Conservation (phyloP, 1,140 invertebrate genomes). For the Heliconius hewitsoni region DNA sequence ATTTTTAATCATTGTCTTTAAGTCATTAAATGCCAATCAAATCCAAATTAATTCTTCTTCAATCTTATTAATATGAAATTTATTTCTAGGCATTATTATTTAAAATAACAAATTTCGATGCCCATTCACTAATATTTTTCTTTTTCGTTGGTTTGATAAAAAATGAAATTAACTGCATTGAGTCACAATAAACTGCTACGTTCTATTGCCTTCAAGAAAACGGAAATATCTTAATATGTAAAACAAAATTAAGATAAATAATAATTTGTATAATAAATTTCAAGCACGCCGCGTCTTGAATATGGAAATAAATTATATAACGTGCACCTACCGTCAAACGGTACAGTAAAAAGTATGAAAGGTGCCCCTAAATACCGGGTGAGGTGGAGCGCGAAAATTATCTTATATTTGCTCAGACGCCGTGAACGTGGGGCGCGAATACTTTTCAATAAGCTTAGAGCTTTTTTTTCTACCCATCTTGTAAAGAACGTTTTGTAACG, state of each 20-base stretch:
- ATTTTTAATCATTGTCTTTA: too few relatives aligned
- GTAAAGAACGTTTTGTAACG: slow-evolving; percentile 62
- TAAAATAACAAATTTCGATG: too few relatives aligned
- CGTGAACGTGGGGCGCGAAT: slow-evolving; percentile 78
- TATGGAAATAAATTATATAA: slow-evolving; percentile 77
- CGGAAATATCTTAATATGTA: neutral
- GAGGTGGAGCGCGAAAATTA: slow-evolving; percentile 77
- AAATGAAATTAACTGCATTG: too few relatives aligned
- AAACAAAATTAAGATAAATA: slow-evolving; percentile 2
- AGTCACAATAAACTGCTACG: too few relatives aligned
- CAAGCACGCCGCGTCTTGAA: slow-evolving; percentile 43
- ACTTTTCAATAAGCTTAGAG: slow-evolving; percentile 81
- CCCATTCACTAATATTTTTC: too few relatives aligned
- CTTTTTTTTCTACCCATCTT: slow-evolving; percentile 71
- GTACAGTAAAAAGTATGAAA: slow-evolving; percentile 75
- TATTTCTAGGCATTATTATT: too few relatives aligned
- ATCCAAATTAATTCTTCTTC: too few relatives aligned
- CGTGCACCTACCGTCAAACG: slow-evolving; percentile 67
- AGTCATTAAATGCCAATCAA: too few relatives aligned
- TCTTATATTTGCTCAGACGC: slow-evolving; percentile 80
- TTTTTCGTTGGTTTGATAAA: too few relatives aligned
- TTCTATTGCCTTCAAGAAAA: neutral
- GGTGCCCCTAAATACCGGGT: slow-evolving; percentile 79
- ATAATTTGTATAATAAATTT: slow-evolving; percentile 30
- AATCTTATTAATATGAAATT: too few relatives aligned